A percentile compares a stretch with the other conserved stretches of the same genome.
These are phyloP conservation scores for Tachuris rubrigastra DNA, from an alignment of 2,113 vertebrate genomes.

Conservation along the genomic window DNA sequence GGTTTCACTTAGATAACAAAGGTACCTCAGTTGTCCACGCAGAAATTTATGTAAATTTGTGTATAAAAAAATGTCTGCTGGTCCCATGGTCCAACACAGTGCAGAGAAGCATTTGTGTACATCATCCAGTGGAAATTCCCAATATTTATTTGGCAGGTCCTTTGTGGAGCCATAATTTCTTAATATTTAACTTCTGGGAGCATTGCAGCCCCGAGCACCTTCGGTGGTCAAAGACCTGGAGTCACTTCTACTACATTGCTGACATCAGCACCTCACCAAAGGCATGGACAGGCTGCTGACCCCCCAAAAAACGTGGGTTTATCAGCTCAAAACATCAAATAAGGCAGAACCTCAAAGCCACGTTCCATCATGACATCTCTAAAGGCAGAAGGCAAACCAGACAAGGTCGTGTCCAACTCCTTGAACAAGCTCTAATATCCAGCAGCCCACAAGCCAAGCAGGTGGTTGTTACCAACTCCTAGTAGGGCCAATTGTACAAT, in stretches of 20 bases:
- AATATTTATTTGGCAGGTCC: accelerated
- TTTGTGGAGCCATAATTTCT: background rate
- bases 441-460: background rate
- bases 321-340: background rate
- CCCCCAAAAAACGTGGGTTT: background rate
- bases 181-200: background rate
- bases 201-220: background rate
- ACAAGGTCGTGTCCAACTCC: background rate
- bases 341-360: background rate
- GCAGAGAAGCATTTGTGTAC: background rate
- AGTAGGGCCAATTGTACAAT: background rate
- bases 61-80: too few relatives aligned
- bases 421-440: background rate
- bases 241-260: background rate
- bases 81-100: background rate
- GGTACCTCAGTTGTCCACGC: background rate
- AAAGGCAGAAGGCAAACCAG: background rate
- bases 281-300: background rate
- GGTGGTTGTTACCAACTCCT: accelerated
- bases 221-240: background rate
- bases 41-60: background rate
- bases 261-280: background rate
- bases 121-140: background rate
- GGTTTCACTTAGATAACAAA: background rate
- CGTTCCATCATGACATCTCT: too few relatives aligned